Conservation (phyloP, 2,113 vertebrate genomes). For the Vulpes ferrilata region DNA sequence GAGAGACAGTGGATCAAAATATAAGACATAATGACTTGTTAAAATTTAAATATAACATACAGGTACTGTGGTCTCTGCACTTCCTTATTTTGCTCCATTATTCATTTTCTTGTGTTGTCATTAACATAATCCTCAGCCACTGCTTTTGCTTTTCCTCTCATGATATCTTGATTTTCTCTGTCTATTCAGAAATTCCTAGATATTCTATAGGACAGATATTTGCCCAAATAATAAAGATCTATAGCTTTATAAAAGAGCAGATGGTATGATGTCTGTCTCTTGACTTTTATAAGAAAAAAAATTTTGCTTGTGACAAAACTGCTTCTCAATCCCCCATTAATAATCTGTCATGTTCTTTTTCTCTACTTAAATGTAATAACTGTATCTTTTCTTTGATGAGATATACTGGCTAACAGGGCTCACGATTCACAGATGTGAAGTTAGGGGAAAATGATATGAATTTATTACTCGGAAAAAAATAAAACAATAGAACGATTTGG, state of each 20-base stretch:
- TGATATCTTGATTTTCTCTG: not conserved
- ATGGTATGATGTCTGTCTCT: not conserved
- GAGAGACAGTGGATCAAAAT: not conserved
- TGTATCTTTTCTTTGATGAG: not conserved
- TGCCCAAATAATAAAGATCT: not conserved
- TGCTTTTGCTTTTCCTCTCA: not conserved
- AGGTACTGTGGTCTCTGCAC: not conserved
- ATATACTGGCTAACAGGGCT: not conserved
- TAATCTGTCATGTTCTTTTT: not conserved
- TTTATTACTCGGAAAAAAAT: not conserved
- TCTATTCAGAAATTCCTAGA: not conserved
- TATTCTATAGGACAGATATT: not conserved
- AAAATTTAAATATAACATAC: not conserved
- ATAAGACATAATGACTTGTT: not conserved
- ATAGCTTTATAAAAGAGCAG: not conserved
- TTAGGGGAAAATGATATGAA: not conserved
- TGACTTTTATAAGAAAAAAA: not conserved
- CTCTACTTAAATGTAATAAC: not conserved
- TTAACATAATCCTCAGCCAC: not conserved
- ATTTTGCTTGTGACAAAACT: not conserved
- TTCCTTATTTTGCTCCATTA: not conserved
- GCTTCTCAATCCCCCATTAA: not conserved
- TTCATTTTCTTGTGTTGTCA: not conserved
- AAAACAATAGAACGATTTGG: not conserved
- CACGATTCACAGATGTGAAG: not conserved